phyloP scores from a whole-genome alignment of 2,888 invertebrate genomes.

The Bellardia bayeri region DNA sequence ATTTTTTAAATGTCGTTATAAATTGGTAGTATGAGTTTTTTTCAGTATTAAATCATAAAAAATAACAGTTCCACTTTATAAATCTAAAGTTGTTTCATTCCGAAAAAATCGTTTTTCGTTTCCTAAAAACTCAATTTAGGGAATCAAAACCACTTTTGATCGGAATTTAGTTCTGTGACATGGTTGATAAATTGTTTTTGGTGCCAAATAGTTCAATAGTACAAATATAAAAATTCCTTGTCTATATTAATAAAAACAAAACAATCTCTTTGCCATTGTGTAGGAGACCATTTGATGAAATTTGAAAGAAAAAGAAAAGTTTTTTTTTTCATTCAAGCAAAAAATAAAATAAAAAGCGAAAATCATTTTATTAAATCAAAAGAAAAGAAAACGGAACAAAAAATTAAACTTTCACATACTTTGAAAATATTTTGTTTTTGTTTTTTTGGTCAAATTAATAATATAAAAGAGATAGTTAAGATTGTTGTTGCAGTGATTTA shows the following conservation, averaged over 20 bases:
- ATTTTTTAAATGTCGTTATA: too few species aligned
- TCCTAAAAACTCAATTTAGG: too few species aligned
- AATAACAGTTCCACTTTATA: too few species aligned
- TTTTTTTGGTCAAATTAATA: slow-evolving; percentile 42
- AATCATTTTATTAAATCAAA: neutral
- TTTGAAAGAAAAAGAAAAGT: slow-evolving; percentile 48
- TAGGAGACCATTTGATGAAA: slow-evolving; percentile 2
- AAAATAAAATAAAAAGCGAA: slow-evolving; percentile 27
- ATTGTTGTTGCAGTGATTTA: slow-evolving; percentile 41
- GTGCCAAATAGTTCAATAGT: too few species aligned
- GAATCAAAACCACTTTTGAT: too few species aligned
- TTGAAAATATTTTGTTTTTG: slow-evolving; percentile 54
- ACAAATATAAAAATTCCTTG: neutral
- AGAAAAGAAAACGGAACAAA: slow-evolving; percentile 24
- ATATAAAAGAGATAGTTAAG: slow-evolving; percentile 5
- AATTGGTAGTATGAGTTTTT: too few species aligned
- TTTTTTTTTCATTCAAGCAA: neutral
- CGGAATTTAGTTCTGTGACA: too few species aligned
- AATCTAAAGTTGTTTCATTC: too few species aligned
- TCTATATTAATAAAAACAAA: slow-evolving; percentile 5
- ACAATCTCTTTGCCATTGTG: slow-evolving; percentile 11
- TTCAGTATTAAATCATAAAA: too few species aligned
- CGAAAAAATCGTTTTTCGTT: too few species aligned
- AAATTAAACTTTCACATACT: slow-evolving; percentile 67
- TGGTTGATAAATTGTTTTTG: too few species aligned